Evolutionary conservation across 2,113 vertebrate genomes (phyloP).

Genomic region (Nycticorax nycticorax): DNA sequence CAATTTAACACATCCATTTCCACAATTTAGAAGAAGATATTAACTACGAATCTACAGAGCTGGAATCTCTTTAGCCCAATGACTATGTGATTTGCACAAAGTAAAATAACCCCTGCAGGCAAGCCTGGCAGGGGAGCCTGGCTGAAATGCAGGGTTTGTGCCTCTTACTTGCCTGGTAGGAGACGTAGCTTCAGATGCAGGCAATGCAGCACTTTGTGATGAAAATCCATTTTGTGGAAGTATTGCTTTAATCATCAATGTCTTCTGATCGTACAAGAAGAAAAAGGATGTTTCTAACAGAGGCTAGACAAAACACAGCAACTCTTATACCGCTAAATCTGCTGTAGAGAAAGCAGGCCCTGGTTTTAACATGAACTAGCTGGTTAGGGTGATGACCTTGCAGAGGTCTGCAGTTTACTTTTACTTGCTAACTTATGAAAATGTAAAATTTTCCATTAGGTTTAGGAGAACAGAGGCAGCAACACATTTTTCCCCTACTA

Average conservation of each 20-base stretch:
- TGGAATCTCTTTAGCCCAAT: background rate
- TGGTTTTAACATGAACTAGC: background rate
- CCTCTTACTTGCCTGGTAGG: background rate
- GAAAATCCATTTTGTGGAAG: background rate
- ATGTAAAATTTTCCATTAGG: background rate
- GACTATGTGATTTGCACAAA: background rate
- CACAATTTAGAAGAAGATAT: background rate
- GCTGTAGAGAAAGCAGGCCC: background rate
- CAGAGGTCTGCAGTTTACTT: background rate
- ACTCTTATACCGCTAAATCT: background rate
- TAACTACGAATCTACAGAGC: background rate
- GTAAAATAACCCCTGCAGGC: background rate
- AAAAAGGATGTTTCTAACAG: background rate
- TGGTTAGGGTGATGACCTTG: background rate
- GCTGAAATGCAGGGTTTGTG: background rate
- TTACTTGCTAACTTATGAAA: background rate
- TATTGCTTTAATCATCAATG: background rate
- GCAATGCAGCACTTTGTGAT: background rate
- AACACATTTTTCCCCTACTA: background rate
- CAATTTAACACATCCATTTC: background rate
- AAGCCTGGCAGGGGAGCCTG: background rate
- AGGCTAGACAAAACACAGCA: background rate
- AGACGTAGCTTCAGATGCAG: background rate
- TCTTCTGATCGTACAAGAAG: background rate
- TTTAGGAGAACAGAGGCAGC: background rate